phyloP scores from a whole-genome alignment of 2,888 invertebrate species.

The Cephus pygmeus region DNA sequence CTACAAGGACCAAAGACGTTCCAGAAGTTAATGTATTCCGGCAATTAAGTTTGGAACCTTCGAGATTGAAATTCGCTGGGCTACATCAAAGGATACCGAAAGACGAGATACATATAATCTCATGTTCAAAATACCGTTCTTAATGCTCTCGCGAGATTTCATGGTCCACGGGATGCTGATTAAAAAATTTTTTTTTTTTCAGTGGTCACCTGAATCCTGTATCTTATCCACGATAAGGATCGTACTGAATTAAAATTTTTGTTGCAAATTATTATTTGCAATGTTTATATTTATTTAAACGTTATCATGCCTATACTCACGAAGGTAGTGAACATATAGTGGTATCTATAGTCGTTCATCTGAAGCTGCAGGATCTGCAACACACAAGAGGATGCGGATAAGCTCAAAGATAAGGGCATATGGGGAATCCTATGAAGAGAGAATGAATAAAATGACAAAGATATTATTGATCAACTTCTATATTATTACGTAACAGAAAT shows the following conservation, averaged over 20 bases:
- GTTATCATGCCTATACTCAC: constrained; percentile 73
- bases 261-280: no score
- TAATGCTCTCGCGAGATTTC: no score
- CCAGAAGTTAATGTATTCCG: background rate
- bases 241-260: no score
- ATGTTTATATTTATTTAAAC: no score
- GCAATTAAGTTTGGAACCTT: background rate
- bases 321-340: constrained; percentile 95
- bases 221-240: no score
- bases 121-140: no score
- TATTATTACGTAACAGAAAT: background rate
- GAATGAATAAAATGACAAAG: background rate
- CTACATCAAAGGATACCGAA: background rate
- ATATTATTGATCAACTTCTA: background rate
- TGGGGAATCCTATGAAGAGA: background rate
- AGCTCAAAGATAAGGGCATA: constrained; percentile 16
- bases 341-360: constrained; percentile 96
- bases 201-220: no score
- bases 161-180: no score
- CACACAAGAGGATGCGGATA: constrained; percentile 17
- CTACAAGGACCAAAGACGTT: background rate
- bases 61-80: background rate
- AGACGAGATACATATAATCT: no score
- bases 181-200: no score
- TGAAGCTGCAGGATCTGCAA: constrained; percentile 92